These are phyloP conservation scores for Salpingus planirostris DNA, from an alignment of 2,888 invertebrate genomes.

Conservation along the genomic window DNA sequence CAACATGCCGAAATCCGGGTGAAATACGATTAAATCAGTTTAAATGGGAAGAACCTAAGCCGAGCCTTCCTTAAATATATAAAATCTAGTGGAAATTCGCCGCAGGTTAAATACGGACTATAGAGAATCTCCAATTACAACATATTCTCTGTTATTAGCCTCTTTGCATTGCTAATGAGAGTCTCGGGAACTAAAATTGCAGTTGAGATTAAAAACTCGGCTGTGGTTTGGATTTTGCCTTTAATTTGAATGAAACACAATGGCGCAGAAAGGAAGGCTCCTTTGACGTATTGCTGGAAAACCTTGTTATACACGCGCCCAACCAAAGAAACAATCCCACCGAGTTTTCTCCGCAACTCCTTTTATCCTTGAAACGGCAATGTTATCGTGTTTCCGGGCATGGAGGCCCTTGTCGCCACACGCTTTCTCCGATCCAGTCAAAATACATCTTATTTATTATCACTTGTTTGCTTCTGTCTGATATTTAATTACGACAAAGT, in stretches of 20 bases:
- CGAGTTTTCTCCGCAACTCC: no score
- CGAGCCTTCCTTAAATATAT: constrained; percentile 7
- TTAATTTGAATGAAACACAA: constrained; percentile 17
- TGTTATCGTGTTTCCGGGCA: no score
- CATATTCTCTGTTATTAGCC: constrained; percentile 27
- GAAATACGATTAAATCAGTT: constrained; percentile 10
- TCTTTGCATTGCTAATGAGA: constrained; percentile 30
- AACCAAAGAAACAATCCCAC: no score
- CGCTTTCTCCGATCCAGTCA: no score
- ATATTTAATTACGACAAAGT: no score
- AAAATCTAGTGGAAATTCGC: constrained; percentile 10
- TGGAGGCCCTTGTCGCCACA: no score
- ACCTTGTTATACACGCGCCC: no score
- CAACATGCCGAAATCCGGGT: no score
- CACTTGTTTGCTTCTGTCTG: no score
- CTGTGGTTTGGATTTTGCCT: constrained; percentile 18
- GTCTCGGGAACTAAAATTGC: constrained; percentile 22
- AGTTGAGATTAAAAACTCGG: constrained; percentile 24
- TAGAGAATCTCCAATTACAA: constrained; percentile 27
- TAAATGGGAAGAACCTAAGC: constrained; percentile 10
- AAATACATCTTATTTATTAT: no score
- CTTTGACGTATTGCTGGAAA: no score
- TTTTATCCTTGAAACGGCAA: no score
- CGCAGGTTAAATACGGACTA: constrained; percentile 19
- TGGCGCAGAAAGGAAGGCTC: constrained; percentile 1